Percentiles rank a stretch among this genome's conserved stretches.
phyloP scores from a whole-genome alignment of 2,888 invertebrate species.

The Malachius bipustulatus region DNA sequence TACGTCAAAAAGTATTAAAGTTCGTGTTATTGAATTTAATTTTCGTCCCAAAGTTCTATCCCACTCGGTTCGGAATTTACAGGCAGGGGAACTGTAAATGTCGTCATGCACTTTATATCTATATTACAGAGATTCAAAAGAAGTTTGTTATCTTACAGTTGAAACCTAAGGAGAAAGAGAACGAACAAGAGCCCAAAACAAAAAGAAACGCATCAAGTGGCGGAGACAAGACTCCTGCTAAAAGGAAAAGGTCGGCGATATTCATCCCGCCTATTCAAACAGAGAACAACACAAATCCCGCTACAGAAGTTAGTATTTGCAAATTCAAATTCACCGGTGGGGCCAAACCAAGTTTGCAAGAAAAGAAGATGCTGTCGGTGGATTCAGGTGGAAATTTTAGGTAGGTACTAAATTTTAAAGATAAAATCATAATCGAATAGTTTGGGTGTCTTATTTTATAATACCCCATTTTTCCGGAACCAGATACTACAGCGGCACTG shows the following conservation, averaged over 20 bases:
- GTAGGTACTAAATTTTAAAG: slow-evolving; percentile 2
- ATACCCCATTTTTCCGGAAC: too few species aligned
- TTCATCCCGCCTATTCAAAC: slow-evolving; percentile 74
- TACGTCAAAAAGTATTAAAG: too few species aligned
- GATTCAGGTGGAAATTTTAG: slow-evolving; percentile 79
- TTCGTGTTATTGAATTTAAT: too few species aligned
- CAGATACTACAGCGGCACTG: slow-evolving; percentile 76
- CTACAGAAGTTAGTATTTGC: slow-evolving; percentile 70
- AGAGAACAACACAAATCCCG: slow-evolving; percentile 62
- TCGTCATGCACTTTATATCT: too few species aligned
- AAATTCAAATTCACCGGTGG: slow-evolving; percentile 91
- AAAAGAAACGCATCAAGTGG: slow-evolving; percentile 30
- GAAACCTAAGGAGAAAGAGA: too few species aligned
- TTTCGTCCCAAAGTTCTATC: too few species aligned
- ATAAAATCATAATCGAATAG: too few species aligned
- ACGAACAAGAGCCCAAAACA: slow-evolving; percentile 28
- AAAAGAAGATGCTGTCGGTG: slow-evolving; percentile 85
- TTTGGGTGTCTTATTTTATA: too few species aligned
- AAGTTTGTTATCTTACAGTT: too few species aligned
- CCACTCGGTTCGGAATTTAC: too few species aligned
- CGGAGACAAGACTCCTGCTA: slow-evolving; percentile 41
- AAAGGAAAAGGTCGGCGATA: slow-evolving; percentile 69
- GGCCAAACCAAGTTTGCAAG: slow-evolving; percentile 75
- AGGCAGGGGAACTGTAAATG: too few species aligned
- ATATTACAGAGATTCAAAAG: too few species aligned